Percentiles rank a stretch among this genome's conserved stretches.
phyloP scores from a whole-genome alignment of 1,140 invertebrate genomes.

The Drosophila littoralis region DNA sequence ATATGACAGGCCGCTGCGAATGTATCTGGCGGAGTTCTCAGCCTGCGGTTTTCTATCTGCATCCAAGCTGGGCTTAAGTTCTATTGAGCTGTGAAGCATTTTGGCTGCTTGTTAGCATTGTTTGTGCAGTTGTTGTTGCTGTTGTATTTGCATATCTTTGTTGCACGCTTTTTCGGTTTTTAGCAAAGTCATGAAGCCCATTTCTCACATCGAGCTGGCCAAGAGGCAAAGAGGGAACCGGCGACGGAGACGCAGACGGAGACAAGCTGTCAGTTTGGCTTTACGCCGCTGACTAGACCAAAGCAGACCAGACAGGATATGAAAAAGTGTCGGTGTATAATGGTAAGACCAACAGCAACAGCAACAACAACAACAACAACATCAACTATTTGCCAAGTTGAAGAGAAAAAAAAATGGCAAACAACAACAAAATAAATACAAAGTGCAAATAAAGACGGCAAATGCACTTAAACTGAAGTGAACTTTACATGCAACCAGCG shows the following conservation, averaged over 20 bases:
- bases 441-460: conserved; percentile 78
- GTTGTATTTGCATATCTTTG: conserved; percentile 61
- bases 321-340: conserved; percentile 80
- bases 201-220: conserved; percentile 57
- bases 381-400: conserved; percentile 40
- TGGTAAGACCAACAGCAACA: conserved; percentile 52
- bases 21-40: conserved; percentile 5
- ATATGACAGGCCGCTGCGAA: conserved; percentile 15
- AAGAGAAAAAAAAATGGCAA: conserved; percentile 54
- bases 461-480: conserved; percentile 80
- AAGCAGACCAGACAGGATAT: conserved; percentile 74
- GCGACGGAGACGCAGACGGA: conserved; percentile 7
- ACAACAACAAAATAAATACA: conserved; percentile 68
- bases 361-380: conserved; percentile 27
- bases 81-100: conserved; percentile 15
- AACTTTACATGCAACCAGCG: conserved; percentile 48
- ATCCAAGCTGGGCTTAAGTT: conserved; percentile 4
- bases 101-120: conserved; percentile 62
- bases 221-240: neutral
- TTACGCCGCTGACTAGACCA: conserved; percentile 56
- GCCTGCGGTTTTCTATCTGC: conserved; percentile 2
- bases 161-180: conserved; percentile 77
- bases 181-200: conserved; percentile 75
- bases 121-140: conserved; percentile 53
- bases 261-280: conserved; percentile 54